These are phyloP conservation scores for Bursaphelenchus okinawaensis DNA, from an alignment of 2,888 invertebrate genomes.

Conservation along the genomic window DNA sequence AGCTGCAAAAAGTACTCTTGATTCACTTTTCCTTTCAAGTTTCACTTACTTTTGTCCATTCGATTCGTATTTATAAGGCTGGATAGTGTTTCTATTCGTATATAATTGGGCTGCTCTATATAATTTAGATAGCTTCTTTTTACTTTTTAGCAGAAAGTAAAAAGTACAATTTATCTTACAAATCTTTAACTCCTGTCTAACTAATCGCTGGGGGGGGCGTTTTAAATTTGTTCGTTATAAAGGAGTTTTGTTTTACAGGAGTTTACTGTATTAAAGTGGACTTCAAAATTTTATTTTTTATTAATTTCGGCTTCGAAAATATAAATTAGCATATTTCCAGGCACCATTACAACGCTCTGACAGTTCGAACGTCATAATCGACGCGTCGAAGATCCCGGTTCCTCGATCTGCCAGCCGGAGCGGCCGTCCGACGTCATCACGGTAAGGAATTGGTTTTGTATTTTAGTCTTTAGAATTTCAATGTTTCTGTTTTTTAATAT, in stretches of 20 bases:
- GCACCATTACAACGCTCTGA: slow-evolving; percentile 7
- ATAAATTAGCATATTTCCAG: not conserved
- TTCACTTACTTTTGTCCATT: too few species aligned
- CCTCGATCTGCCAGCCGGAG: slow-evolving; percentile 15
- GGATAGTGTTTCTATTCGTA: too few species aligned
- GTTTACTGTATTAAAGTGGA: not conserved
- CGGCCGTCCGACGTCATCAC: not conserved
- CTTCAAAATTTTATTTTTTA: too few species aligned
- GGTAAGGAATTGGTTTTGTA: not conserved
- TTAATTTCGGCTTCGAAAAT: not conserved
- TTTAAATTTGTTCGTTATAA: not conserved
- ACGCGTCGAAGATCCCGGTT: slow-evolving; percentile 29
- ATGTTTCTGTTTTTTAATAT: not conserved
- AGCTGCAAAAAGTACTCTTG: too few species aligned
- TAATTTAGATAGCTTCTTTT: too few species aligned
- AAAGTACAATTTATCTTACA: too few species aligned
- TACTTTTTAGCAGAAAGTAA: too few species aligned
- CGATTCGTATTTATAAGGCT: too few species aligned
- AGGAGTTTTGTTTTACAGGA: not conserved
- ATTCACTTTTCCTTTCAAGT: too few species aligned
- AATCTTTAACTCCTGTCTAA: too few species aligned
- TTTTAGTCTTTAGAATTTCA: not conserved
- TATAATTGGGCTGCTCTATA: too few species aligned
- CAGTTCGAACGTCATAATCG: slow-evolving; percentile 24
- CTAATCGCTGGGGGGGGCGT: too few species aligned